Conservation (phyloP, 2,113 vertebrate genomes). For the Ceyx margarethae region DNA sequence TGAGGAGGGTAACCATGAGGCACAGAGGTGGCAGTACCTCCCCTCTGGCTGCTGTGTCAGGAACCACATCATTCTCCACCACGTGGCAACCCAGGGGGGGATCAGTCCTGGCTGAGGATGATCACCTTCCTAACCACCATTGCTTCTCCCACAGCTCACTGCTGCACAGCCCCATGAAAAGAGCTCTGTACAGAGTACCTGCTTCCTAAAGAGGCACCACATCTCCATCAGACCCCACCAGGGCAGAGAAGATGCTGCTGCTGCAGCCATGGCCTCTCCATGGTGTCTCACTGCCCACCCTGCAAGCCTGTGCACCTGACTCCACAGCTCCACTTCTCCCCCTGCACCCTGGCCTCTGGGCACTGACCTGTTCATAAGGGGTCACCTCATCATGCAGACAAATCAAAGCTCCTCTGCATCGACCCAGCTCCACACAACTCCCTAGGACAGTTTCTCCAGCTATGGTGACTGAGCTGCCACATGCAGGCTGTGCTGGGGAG, state of each 20-base stretch:
- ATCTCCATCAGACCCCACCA: background rate
- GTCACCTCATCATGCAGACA: background rate
- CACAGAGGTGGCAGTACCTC: background rate
- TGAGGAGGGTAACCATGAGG: background rate
- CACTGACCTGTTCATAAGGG: background rate
- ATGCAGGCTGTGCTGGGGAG: background rate
- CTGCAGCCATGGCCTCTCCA: background rate
- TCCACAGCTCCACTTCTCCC: background rate
- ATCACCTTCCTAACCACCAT: background rate
- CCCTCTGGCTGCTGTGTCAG: background rate
- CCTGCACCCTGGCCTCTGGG: rapidly evolving
- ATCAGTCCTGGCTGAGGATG: background rate
- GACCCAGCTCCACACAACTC: background rate
- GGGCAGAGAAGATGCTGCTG: background rate
- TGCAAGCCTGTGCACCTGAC: background rate
- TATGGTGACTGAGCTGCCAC: background rate
- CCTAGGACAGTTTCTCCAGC: background rate
- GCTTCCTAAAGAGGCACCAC: background rate
- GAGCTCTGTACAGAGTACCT: background rate
- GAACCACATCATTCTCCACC: background rate
- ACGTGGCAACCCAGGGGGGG: background rate
- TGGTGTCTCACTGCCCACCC: background rate
- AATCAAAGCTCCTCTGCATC: background rate
- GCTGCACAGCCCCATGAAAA: background rate
- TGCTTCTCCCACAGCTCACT: background rate